Base-by-base conservation (phyloP, 2,888 invertebrate species). In the Anorthoa munda region DNA sequence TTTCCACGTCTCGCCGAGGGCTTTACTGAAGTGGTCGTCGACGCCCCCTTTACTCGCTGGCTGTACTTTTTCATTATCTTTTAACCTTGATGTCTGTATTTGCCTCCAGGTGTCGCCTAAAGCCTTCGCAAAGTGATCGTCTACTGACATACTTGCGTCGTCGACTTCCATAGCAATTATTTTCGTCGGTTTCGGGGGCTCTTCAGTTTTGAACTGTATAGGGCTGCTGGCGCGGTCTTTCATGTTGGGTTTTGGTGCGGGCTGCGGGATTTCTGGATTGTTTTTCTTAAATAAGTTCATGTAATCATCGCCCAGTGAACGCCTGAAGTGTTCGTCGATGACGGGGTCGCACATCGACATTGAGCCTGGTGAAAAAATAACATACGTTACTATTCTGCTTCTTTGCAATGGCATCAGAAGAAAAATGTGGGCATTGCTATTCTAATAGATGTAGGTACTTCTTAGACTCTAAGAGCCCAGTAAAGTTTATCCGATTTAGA, bases 311-410 rank as follows among this genome's bases (percentile, higher is more conserved):
- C 99, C 99, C 81, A 99, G 97, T 1, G 99, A 99, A 79, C 99
- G 97, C 72, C 99, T 97, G 95, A 99, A 99, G 95, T 99, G 99
- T 92, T 99, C 99, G 94, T 99, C 99, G 90, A 99, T 99, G 72
- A 98, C 98, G 17, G 98, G 98, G 94, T 99, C 99, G 94, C 98
- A 98, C 97, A 98, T 97, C 18, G 98, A 97, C 92, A 97, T 97
- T 55, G 97, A 97, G 89, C 97, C 98, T 98, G 94, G 15, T 67
- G 58, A 45, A 61, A 58, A 69, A 39, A 68, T 50, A 12, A 9
- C 4, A n/a, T 18, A 4, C 17, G n/a, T 56, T 56, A 67, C 5
- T n/a, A 15, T 23, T n/a, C 4, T 15, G 4, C 11, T 7, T 26
- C 17, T 17, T 50, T 13, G 15, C 31, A 21, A 18, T 15, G 7